Evolutionary conservation across 2,797 vertebrate species (phyloP).

Genomic region (Triplophysa yarkandensis): DNA sequence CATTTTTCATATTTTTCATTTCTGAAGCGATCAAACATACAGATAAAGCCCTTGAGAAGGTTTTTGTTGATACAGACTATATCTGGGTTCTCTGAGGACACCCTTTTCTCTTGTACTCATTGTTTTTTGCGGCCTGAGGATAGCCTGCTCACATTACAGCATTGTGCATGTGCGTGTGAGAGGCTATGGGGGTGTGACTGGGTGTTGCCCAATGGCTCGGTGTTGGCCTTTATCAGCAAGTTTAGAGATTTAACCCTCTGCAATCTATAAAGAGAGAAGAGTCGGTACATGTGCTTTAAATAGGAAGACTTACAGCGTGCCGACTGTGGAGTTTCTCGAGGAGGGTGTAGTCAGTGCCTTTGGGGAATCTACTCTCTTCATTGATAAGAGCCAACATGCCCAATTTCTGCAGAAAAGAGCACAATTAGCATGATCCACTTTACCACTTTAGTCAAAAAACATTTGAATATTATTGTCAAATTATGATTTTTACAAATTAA

Average conservation of each 20-base stretch:
- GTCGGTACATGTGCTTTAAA: slow-evolving; percentile 13
- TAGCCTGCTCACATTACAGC: slow-evolving; percentile 69
- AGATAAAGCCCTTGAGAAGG: slow-evolving; percentile 45
- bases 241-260: slow-evolving; percentile 41
- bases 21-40: background rate
- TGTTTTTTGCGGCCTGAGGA: slow-evolving; percentile 56
- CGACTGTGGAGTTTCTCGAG: slow-evolving; percentile 91
- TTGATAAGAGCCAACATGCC: slow-evolving; percentile 92
- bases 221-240: slow-evolving; percentile 27
- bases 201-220: slow-evolving; percentile 38
- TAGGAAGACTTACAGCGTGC: slow-evolving; percentile 79
- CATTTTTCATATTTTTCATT: slow-evolving; percentile 1
- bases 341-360: slow-evolving; percentile 92
- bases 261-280: slow-evolving; percentile 21
- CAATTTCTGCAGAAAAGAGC: slow-evolving; percentile 79
- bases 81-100: slow-evolving; percentile 56
- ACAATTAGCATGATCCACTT: slow-evolving; percentile 6
- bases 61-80: slow-evolving; percentile 55
- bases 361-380: slow-evolving; percentile 92
- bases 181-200: slow-evolving; percentile 44
- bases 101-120: slow-evolving; percentile 63
- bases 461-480: background rate
- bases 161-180: slow-evolving; percentile 58
- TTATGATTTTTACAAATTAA: too few relatives aligned
- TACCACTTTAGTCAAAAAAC: background rate